Evolutionary conservation across 1,140 invertebrate genomes (phyloP), one percentile per base, ranked within the genome.

Genomic region (Bactericera cockerelli): DNA sequence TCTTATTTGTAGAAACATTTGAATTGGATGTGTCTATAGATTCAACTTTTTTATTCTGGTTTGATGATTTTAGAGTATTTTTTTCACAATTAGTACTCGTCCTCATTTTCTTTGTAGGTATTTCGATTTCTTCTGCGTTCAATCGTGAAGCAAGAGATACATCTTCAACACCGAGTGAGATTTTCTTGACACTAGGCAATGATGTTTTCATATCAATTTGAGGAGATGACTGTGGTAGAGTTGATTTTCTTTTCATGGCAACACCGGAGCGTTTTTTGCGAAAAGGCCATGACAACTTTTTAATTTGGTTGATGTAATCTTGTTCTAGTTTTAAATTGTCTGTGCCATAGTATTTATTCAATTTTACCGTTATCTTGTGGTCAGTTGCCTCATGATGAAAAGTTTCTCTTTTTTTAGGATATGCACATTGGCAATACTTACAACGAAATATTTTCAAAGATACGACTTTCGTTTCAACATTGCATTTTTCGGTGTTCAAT

Each of bases 211-310:
- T 36, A 36, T 16, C 33, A 36, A 36, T 10, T 36, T 36, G 10
- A 36, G 10, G 10, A 36, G 10, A 49, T 49, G 22, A 49, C 22
- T 49, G 42, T 10, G 42, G n/a, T 36, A 16, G 33, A 36, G 10
- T 36, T 36, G 10, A n/a, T 16, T 36, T 36, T 16, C 10, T 11
- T 36, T 16, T 36, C 33, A 36, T 16, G 33, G 33, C 10, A 36
- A 36, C 16, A 10, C 10, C 33, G 33, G 16, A 36, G 10, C 33
- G 10, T 49, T 49, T 49, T 49, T 22, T 49, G 22, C n/a, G n/a
- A n/a, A 49, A 49, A 49, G 42, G 42, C 42, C 42, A 49, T 6
- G 42, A 49, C n/a, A 49, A 49, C 19, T 49, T 49, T 49, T 49
- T 16, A 6, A 49, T 49, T 49, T 49, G 42, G 19, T 49, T 49